Base-by-base conservation (phyloP, 2,888 invertebrate species). In the Tortrix viridana region DNA sequence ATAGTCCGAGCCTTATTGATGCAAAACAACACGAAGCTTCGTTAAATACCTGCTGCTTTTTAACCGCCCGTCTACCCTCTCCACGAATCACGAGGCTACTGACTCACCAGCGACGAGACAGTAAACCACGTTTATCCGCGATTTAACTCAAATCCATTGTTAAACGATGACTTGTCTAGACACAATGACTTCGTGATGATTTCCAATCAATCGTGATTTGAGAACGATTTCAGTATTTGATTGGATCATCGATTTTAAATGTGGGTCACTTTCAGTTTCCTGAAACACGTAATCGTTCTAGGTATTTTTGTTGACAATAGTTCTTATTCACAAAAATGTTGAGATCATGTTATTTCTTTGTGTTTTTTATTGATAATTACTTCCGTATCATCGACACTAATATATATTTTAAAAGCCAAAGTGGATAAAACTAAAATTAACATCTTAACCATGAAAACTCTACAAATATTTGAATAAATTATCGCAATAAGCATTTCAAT, bases 131-230 rank as follows among this genome's bases (percentile, higher is more conserved):
- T 12, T 52, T 6, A 54, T 9, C 7, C 3, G 19, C 47, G 3
- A 19, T 22, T 54, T 47, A 60, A 47, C 46, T 43, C 0, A 26
- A 56, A 62, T 52, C 46, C 38, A 26, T 62, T 62, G 62, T 62
- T 55, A 61, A 62, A 44, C 6, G 18, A 6, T 20, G 4, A 32
- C 5, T n/a, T 41, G 38, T 47, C 49, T 22, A 18, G n/a, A n/a
- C 5, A 49, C 55, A 61, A 50, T 38, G 23, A 41, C 26, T 9
- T 63, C 63, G 63, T 63, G 63, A 63, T 18, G 47, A 56, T 63
- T 63, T 63, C 63, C 47, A 63, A 58, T 53, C 26, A 53, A 37
- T 63, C 63, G 63, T 63, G 63, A 63, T 53, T 41, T 5, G 20
- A 32, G 18, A 58, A 47, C 7, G 52, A 22, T 22, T 47, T 38